These are phyloP conservation scores for Seladonia tumulorum DNA, from an alignment of 2,888 invertebrate genomes.

Conservation along the genomic window DNA sequence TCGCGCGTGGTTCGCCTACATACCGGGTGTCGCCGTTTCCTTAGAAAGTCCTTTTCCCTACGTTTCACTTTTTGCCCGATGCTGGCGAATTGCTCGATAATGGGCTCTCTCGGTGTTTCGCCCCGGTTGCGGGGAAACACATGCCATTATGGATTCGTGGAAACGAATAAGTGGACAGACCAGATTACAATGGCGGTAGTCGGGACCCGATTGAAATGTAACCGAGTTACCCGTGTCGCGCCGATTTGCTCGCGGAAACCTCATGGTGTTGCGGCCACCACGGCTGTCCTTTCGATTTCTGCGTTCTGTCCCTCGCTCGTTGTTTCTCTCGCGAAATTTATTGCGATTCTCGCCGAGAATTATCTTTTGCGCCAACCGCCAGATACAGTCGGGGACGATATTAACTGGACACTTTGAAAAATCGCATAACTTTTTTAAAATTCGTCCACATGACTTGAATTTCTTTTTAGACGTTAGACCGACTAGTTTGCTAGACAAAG, in stretches of 20 bases:
- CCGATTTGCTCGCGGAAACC: constrained; percentile 6
- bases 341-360: not conserved
- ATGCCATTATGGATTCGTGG: constrained; percentile 23
- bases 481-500: no score
- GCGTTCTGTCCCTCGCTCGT: not conserved
- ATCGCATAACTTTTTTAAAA: no score
- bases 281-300: not conserved
- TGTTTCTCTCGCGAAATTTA: not conserved
- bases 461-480: no score
- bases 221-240: not conserved
- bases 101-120: constrained; percentile 27
- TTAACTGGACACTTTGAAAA: no score
- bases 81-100: constrained; percentile 25
- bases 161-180: constrained; percentile 13
- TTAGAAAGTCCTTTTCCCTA: constrained; percentile 29
- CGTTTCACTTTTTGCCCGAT: constrained; percentile 5
- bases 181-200: constrained; percentile 17
- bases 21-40: constrained; percentile 74
- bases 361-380: not conserved
- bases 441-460: no score
- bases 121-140: constrained; percentile 29
- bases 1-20: constrained; percentile 76
- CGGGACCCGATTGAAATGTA: constrained; percentile 22
- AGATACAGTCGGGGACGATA: no score
- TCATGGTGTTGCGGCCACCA: not conserved